phyloP scores from a whole-genome alignment of 2,113 vertebrate genomes.

The Platichthys flesus region DNA sequence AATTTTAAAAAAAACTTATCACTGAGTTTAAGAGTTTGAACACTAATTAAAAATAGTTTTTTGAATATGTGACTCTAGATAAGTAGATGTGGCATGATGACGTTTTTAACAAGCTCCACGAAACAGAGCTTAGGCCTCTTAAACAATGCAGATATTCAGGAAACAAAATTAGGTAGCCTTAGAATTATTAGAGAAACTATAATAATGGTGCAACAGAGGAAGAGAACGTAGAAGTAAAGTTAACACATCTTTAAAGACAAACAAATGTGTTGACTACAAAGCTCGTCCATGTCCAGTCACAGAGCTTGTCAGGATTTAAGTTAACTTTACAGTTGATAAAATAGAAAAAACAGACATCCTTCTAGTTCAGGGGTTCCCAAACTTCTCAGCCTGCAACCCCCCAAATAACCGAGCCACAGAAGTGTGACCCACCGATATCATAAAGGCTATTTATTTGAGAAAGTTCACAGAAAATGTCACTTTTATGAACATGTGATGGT shows the following conservation, averaged over 20 bases:
- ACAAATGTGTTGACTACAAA: slow-evolving; percentile 10
- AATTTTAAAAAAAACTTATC: too few relatives aligned
- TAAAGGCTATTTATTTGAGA: too few relatives aligned
- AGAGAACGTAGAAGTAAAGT: slow-evolving; percentile 20
- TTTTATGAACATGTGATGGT: too few relatives aligned
- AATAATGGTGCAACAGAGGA: slow-evolving; percentile 7
- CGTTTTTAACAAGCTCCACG: slow-evolving; percentile 30
- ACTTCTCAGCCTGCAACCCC: too few relatives aligned
- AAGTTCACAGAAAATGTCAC: too few relatives aligned
- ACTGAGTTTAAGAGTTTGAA: background rate
- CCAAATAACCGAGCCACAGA: too few relatives aligned
- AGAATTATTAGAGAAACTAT: slow-evolving; percentile 13
- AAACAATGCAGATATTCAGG: background rate
- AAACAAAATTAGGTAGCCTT: slow-evolving; percentile 1
- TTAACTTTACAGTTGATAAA: slow-evolving; percentile 16
- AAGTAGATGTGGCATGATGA: slow-evolving; percentile 19
- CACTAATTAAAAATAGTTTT: background rate
- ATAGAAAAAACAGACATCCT: slow-evolving; percentile 4
- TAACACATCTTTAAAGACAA: background rate
- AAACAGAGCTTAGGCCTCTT: slow-evolving; percentile 30
- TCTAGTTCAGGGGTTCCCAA: background rate
- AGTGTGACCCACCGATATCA: too few relatives aligned
- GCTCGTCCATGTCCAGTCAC: slow-evolving; percentile 12
- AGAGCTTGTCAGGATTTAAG: background rate
- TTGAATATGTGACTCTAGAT: slow-evolving; percentile 7